A percentile compares a stretch with the other conserved stretches of the same genome.
Conservation (phyloP, 2,113 vertebrate genomes). For the Nyctereutes procyonoides region DNA sequence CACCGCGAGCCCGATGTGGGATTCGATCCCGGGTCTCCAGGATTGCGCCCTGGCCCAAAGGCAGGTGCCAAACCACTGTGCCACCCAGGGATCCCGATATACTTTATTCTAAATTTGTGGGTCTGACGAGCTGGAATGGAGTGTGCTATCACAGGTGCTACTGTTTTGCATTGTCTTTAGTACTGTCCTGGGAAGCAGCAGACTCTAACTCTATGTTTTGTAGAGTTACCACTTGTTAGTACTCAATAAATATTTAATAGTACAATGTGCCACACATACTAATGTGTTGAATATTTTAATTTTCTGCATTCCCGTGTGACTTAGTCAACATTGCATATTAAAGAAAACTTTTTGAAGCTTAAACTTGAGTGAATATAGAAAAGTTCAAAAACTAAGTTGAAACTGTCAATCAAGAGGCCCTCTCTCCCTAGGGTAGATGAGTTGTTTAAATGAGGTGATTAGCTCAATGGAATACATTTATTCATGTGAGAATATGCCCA, state of each 20-base stretch:
- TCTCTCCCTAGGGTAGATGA: not conserved
- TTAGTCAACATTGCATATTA: slow-evolving; percentile 23
- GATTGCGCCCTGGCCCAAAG: too few species aligned
- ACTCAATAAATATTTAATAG: slow-evolving; percentile 70
- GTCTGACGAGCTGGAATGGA: not conserved
- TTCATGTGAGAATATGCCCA: not conserved
- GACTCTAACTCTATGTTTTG: slow-evolving; percentile 33
- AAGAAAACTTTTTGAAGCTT: not conserved
- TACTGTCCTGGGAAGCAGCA: slow-evolving; percentile 19
- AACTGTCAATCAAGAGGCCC: not conserved
- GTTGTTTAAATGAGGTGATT: not conserved
- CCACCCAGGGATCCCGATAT: too few species aligned
- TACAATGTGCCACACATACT: not conserved
- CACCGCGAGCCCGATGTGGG: too few species aligned
- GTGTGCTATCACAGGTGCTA: slow-evolving; percentile 40
- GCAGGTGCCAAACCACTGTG: too few species aligned
- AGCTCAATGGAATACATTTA: not conserved
- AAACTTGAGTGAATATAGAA: not conserved
- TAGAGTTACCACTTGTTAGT: slow-evolving; percentile 32
- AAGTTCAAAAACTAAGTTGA: slow-evolving; percentile 13
- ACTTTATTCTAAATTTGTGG: slow-evolving; percentile 35
- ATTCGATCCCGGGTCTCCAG: too few species aligned
- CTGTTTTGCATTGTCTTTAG: slow-evolving; percentile 48
- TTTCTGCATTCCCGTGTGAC: slow-evolving; percentile 47
- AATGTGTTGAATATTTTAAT: slow-evolving; percentile 55